phyloP scores from a whole-genome alignment of 1,140 invertebrate species.

The Leptopilina clavipes region DNA sequence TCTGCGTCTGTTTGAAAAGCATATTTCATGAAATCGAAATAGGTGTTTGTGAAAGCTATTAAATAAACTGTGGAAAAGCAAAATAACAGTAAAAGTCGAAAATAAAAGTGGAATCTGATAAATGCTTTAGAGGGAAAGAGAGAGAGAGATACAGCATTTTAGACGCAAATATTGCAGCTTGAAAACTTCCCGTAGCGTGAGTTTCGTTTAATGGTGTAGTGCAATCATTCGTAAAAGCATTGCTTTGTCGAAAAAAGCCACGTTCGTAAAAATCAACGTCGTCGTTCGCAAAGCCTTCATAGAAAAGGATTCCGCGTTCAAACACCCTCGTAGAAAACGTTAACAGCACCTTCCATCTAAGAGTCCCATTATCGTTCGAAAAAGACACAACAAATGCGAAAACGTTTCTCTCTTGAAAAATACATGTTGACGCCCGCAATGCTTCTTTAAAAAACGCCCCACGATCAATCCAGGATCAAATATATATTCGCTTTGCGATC shows the following conservation, averaged over 20 bases:
- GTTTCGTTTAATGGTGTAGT: constrained; percentile 15
- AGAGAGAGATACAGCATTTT: background rate
- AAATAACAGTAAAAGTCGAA: constrained; percentile 9
- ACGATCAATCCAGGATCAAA: background rate
- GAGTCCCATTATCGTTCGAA: constrained; percentile 19
- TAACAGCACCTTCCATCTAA: constrained; percentile 25
- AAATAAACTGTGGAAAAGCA: background rate
- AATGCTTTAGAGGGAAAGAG: background rate
- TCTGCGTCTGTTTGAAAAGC: too few species aligned
- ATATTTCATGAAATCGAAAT: too few species aligned
- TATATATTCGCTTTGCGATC: background rate
- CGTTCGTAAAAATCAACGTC: constrained; percentile 29
- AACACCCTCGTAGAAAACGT: constrained; percentile 29
- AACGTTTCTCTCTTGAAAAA: constrained; percentile 6
- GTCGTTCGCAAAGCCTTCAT: constrained; percentile 24
- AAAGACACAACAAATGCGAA: constrained; percentile 25
- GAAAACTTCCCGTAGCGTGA: background rate
- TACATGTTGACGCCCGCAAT: constrained; percentile 1
- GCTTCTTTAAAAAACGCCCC: background rate
- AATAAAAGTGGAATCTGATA: background rate
- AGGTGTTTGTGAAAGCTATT: constrained; percentile 3
- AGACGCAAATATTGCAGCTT: background rate
- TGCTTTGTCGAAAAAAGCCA: constrained; percentile 31
- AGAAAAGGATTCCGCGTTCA: constrained; percentile 32
- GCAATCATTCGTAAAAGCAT: constrained; percentile 27